A percentile compares a stretch with the other conserved stretches of the same genome.
These are phyloP conservation scores for Melanaphis sacchari DNA, from an alignment of 1,140 invertebrate genomes.

Conservation along the genomic window DNA sequence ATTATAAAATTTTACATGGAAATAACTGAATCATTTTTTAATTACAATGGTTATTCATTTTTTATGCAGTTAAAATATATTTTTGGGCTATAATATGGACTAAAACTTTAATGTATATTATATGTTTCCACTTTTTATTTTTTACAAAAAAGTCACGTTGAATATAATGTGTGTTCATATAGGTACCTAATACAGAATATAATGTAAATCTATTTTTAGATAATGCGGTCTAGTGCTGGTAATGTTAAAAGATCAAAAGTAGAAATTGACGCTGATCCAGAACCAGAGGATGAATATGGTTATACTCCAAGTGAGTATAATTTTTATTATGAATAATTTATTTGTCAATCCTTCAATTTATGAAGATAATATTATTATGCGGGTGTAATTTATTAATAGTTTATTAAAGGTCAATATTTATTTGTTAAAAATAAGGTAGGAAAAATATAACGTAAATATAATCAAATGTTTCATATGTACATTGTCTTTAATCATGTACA, in stretches of 20 bases:
- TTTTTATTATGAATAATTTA: slow-evolving; percentile 22
- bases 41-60: not conserved
- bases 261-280: slow-evolving; percentile 79
- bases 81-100: not conserved
- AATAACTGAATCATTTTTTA: not conserved
- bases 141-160: not conserved
- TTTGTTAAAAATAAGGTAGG: not conserved
- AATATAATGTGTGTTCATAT: not conserved
- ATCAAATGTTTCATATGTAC: not conserved
- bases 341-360: not conserved
- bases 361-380: not conserved
- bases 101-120: not conserved
- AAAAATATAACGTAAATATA: not conserved
- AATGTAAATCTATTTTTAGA: slow-evolving; percentile 67
- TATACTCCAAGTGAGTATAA: slow-evolving; percentile 86
- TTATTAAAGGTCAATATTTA: not conserved
- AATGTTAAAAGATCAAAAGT: slow-evolving; percentile 79
- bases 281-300: slow-evolving; percentile 88
- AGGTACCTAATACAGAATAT: not conserved
- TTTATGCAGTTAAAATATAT: not conserved
- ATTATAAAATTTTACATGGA: not conserved
- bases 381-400: not conserved
- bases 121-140: too few species aligned
- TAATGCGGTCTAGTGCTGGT: slow-evolving; percentile 86
- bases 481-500: not conserved